Evolutionary conservation across 2,113 vertebrate genomes (phyloP).

Genomic region (Rhinolophus ferrumequinum): DNA sequence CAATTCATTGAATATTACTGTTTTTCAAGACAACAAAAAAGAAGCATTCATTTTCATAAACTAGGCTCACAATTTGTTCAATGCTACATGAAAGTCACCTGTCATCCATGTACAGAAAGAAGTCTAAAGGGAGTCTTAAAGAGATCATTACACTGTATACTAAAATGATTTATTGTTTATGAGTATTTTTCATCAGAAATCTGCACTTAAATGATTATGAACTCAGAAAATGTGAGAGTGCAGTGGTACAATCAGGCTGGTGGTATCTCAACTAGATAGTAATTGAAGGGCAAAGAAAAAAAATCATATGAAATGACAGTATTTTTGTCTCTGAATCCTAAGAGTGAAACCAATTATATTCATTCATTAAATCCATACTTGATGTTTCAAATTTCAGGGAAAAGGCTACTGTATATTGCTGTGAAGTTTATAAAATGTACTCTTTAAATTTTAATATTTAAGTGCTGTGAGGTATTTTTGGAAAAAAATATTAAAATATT

Average conservation of each 20-base stretch:
- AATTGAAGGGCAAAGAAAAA: neutral
- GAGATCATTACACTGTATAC: neutral
- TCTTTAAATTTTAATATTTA: slow-evolving; percentile 22
- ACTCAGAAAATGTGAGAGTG: neutral
- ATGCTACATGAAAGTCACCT: neutral
- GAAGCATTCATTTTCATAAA: neutral
- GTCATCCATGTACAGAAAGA: neutral
- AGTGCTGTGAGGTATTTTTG: neutral
- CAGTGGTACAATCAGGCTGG: neutral
- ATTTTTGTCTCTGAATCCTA: neutral
- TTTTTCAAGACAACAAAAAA: neutral
- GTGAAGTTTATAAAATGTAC: neutral
- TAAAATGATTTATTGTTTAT: slow-evolving; percentile 34
- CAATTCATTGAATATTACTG: neutral
- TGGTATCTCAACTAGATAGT: neutral
- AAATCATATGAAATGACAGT: neutral
- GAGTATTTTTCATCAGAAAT: slow-evolving; percentile 20
- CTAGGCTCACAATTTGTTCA: neutral
- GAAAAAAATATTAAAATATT: slow-evolving; percentile 29
- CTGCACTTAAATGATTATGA: neutral
- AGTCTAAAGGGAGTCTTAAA: neutral
- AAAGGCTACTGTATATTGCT: neutral
- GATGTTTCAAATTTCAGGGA: neutral
- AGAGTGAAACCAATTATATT: neutral
- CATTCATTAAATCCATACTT: neutral